phyloP scores from a whole-genome alignment of 1,140 invertebrate species.

The Teleopsis dalmanni region DNA sequence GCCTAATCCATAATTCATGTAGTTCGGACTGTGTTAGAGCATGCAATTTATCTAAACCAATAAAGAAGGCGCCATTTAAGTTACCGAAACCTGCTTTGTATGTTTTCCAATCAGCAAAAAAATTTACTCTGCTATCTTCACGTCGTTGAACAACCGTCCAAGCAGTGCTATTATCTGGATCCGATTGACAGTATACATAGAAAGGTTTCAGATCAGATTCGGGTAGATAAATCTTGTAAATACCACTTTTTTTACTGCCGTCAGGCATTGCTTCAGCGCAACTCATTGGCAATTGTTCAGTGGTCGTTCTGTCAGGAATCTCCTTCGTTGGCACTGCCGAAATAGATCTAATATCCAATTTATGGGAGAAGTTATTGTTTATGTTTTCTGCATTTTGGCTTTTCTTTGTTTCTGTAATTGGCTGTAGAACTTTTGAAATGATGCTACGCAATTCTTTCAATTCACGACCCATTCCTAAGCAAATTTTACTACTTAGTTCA shows the following conservation, averaged over 20 bases:
- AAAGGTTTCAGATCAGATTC: background rate
- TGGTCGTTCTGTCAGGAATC: too few relatives aligned
- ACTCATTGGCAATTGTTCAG: background rate
- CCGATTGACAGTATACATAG: background rate
- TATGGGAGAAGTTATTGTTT: too few relatives aligned
- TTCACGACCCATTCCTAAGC: too few relatives aligned
- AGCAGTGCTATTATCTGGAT: background rate
- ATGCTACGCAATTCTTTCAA: too few relatives aligned
- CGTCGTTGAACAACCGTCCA: slow-evolving; percentile 51
- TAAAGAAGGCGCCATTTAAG: slow-evolving; percentile 54
- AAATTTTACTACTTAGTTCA: too few relatives aligned
- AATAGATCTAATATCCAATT: too few relatives aligned
- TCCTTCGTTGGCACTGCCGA: too few relatives aligned
- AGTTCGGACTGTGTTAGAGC: slow-evolving; percentile 51
- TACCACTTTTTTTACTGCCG: background rate
- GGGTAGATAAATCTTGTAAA: background rate
- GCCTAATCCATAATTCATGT: slow-evolving; percentile 55
- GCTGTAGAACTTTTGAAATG: too few relatives aligned
- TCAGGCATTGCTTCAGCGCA: background rate
- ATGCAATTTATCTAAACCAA: slow-evolving; percentile 54
- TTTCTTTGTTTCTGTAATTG: too few relatives aligned
- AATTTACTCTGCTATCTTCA: slow-evolving; percentile 55
- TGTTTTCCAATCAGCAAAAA: slow-evolving; percentile 54
- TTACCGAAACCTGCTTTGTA: slow-evolving; percentile 59
- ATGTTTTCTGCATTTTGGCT: too few relatives aligned